These are phyloP conservation scores for Channa maculata DNA, from an alignment of 2,113 vertebrate genomes.

Conservation along the genomic window DNA sequence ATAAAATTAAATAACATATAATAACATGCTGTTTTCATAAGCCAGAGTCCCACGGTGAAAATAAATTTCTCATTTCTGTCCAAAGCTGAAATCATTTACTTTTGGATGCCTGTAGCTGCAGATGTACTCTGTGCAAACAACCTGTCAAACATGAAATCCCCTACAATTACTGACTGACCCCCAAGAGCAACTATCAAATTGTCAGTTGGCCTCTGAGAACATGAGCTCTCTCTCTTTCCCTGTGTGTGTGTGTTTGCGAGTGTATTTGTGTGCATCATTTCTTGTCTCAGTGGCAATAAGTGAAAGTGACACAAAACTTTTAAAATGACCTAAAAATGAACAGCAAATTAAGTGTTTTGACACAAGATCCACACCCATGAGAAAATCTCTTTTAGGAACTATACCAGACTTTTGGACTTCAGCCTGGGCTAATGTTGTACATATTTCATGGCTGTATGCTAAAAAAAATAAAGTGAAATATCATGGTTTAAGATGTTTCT, in stretches of 20 bases:
- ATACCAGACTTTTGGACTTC: constrained; percentile 11
- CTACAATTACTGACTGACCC: constrained; percentile 18
- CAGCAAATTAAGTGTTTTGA: constrained; percentile 11
- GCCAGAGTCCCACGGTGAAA: neutral
- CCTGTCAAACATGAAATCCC: constrained; percentile 30
- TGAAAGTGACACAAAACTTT: constrained; percentile 40
- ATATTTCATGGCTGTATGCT: neutral
- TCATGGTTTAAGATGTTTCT: neutral
- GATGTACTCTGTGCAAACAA: constrained; percentile 37
- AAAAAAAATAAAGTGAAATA: neutral
- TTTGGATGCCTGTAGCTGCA: constrained; percentile 14
- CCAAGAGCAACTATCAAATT: constrained; percentile 19
- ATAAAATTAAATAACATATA: neutral
- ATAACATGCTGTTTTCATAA: neutral
- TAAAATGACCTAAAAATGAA: constrained; percentile 17
- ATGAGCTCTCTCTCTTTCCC: too few relatives aligned
- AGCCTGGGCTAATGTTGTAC: neutral
- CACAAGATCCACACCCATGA: neutral
- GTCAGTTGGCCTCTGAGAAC: neutral
- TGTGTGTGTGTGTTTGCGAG: constrained; percentile 1
- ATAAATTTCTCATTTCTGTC: constrained; percentile 5
- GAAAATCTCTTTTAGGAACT: constrained; percentile 19
- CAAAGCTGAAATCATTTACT: constrained; percentile 13
- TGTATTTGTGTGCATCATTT: neutral
- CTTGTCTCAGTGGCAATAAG: constrained; percentile 12